These are phyloP conservation scores for Rhipidura dahli DNA, from an alignment of 2,113 vertebrate genomes.

Conservation along the genomic window DNA sequence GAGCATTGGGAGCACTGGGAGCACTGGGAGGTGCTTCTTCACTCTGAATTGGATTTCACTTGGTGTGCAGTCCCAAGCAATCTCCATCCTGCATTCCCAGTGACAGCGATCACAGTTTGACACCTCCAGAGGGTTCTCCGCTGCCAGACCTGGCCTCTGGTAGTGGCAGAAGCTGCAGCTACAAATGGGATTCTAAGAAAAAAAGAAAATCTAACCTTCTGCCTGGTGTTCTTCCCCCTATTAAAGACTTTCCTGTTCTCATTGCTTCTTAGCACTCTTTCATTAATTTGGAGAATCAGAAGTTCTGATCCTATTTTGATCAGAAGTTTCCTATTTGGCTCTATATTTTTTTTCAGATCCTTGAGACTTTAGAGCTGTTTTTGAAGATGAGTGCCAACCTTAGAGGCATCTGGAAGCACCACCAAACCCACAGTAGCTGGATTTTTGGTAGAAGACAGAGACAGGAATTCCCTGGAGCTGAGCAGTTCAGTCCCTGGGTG, in stretches of 20 bases:
- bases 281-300: not conserved
- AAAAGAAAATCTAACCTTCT: not conserved
- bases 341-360: not conserved
- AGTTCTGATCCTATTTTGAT: not conserved
- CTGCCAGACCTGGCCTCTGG: not conserved
- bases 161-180: not conserved
- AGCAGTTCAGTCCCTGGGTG: not conserved
- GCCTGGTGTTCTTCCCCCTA: not conserved
- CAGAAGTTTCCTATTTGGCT: not conserved
- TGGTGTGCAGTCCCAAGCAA: not conserved
- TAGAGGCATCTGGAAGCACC: not conserved
- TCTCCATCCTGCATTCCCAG: not conserved
- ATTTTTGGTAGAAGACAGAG: not conserved
- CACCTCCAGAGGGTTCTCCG: fast-evolving
- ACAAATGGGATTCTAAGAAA: not conserved
- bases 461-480: not conserved
- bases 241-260: not conserved
- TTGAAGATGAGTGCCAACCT: not conserved
- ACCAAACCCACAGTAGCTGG: not conserved
- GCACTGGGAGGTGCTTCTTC: not conserved
- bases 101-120: not conserved
- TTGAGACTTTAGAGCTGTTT: not conserved
- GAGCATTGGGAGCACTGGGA: not conserved
- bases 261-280: not conserved
- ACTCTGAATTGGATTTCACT: not conserved